Evolutionary conservation across 1,140 invertebrate genomes (phyloP), one percentile per base, ranked within the genome.

Genomic region (Drosophila arizonae): DNA sequence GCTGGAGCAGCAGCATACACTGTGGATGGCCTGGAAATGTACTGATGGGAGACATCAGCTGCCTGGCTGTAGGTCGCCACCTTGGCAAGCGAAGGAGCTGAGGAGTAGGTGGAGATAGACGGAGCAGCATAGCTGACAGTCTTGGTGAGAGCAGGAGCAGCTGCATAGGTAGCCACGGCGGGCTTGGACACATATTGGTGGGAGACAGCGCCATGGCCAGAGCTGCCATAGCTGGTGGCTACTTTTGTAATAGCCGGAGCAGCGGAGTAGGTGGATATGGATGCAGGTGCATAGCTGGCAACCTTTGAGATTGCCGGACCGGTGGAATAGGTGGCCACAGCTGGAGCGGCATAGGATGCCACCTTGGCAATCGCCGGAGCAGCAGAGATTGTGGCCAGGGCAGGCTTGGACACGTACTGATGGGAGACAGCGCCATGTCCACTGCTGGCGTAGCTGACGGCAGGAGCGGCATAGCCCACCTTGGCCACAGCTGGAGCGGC

Each of bases 391-490:
- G 64, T 64, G 15, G 58, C 64, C 3, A 88, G 45, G 5, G 82
- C 74, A 0, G 87, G 86, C 52, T 84, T 90, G 4, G 86, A 87
- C 4, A 90, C 75, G 45, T 86, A 90, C 54, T 90, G 81, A 51
- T 86, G 80, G 2, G 87, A 90, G 1, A 89, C 57, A 3, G 33
- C 76, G 10, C 86, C 82, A 26, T 50, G 76, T 0, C 51, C 78
- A 13, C 33, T 64, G 43, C 17, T 50, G 15, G 46, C 74, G 41
- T 51, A 33, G 9, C 33, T 33, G 33, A 33, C 26, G 10, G 75
- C 46, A 9, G 64, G 54, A 11, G 54, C 15, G 39, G 78, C 58
- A 36, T 64, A 66, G 24, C 43, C 58, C 4, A 62, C 67, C 8
- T 48, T 60, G 24, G 57, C 48, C 6, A 72, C 30, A 0, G 69